Evolutionary conservation across 1,140 invertebrate species (phyloP), one percentile per base, ranked within the genome.

Genomic region (Dreissena polymorpha): DNA sequence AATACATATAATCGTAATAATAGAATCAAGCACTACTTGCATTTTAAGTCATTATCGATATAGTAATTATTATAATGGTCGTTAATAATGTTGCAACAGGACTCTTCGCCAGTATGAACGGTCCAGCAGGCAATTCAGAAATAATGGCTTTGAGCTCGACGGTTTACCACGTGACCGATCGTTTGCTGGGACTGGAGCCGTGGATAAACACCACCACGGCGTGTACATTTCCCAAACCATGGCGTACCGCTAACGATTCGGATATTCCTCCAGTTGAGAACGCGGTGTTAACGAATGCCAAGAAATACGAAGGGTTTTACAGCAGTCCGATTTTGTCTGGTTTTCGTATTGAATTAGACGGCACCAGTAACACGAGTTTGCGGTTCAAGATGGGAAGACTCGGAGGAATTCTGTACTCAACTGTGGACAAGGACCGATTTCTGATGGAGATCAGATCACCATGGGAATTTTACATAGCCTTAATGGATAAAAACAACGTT

Each of bases 131-230:
- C 8, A 21, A 8, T 21, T 21, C 18, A n/a, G n/a, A 71, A 21
- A 49, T 53, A 6, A 10, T 53, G 53, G 71, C 69, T 0, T 25
- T 74, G 14, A 27, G 25, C 18, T 69, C 71, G 1, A 75, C 75
- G 12, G 68, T 83, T 21, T 67, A 25, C 10, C 75, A 83, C 21
- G 23, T 75, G 10, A 74, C 80, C 1, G 80, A 83, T 23, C 55
- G 74, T 25, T 21, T 83, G n/a, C 64, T 83, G 8, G 16, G 53
- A 0, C 14, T 69, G n/a, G 10, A 68, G 18, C 27, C 51, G 23
- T 79, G 76, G 76, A 50, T 79, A 18, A 79, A 79, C 14, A 79
- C 76, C 14, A 79, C 76, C 55, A 79, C 76, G 25, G 65, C 76
- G 49, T 79, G 76, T 39, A 49, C 39, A 23, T 79, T 57, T 49